Base-by-base conservation (phyloP, 1,140 invertebrate genomes). In the Papilio glaucus region DNA sequence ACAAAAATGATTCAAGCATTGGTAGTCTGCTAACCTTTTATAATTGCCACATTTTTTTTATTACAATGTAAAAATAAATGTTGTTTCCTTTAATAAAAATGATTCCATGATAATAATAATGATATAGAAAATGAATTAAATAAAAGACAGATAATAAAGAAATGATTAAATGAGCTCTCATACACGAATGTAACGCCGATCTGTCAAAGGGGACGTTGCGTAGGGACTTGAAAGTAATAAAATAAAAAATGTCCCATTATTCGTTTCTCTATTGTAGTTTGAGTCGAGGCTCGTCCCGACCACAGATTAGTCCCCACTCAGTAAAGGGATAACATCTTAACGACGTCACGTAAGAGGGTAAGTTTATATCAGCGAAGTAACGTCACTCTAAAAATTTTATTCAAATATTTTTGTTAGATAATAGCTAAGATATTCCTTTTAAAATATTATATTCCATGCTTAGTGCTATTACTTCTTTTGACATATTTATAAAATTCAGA, bases 301-400 rank as follows among this genome's bases (percentile, higher is more conserved):
- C 83, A 86, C 84, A 92, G 90, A 92, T 92, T 92, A 91, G 84
- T 90, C 82, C 83, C 67, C 67, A 33, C 67, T 83, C 79, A 82
- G 81, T 79, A 83, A 82, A 81, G 79, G 88, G 88, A 91, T 89
- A 91, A 89, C 85, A 93, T 93, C 91, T 93, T 90, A 91, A 91
- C 85, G 89, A 90, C 78, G 86, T 87, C 82, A 81, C 85, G 81
- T 82, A 78, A 74, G 79, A 85, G 85, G 81, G 86, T 89, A 85
- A 83, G 86, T 89, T 90, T 87, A 90, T 88, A 87, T 78, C 71
- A 81, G 67, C 13, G 26, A 33, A 24, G 67, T 53, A 42, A 45
- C 41, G 67, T 53, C 67, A 26, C 24, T 53, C 45, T 15, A 53
- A 38, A 69, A 53, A 24, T 49, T 42, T 68, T 68, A 68, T 49